Percentiles rank a stretch among this genome's conserved stretches.
Evolutionary conservation across 2,113 vertebrate species (phyloP).

Genomic region (Amphilophus citrinellus): DNA sequence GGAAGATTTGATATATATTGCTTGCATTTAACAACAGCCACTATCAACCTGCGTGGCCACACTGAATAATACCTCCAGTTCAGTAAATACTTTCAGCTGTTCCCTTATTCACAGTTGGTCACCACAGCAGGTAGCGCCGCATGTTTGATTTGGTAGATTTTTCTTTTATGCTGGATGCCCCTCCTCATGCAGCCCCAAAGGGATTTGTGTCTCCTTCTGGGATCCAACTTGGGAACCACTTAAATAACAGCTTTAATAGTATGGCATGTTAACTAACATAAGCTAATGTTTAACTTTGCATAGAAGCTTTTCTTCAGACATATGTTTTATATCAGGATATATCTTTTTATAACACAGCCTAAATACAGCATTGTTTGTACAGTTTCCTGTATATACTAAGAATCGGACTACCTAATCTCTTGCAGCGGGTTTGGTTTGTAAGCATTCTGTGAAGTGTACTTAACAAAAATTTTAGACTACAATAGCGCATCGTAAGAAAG

Average conservation of each 20-base stretch:
- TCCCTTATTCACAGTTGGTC: neutral
- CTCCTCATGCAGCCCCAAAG: neutral
- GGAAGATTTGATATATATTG: neutral
- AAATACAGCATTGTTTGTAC: constrained; percentile 1
- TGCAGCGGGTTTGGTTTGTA: too few relatives aligned
- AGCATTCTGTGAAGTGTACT: too few relatives aligned
- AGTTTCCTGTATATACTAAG: neutral
- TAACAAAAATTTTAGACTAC: neutral
- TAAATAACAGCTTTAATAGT: neutral
- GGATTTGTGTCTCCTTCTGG: neutral
- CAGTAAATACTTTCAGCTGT: neutral
- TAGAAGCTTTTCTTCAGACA: neutral
- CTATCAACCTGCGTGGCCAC: neutral
- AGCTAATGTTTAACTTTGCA: neutral
- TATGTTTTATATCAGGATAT: neutral
- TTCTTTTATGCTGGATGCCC: neutral
- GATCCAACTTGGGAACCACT: constrained; percentile 2
- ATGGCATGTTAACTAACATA: neutral
- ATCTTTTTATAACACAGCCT: neutral
- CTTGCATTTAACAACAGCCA: neutral
- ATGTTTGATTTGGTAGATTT: neutral
- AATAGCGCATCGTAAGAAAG: neutral
- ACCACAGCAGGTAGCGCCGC: neutral
- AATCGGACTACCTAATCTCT: too few relatives aligned
- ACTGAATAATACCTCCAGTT: neutral